phyloP scores from a whole-genome alignment of 1,140 invertebrate genomes.

The Papilio xuthus region DNA sequence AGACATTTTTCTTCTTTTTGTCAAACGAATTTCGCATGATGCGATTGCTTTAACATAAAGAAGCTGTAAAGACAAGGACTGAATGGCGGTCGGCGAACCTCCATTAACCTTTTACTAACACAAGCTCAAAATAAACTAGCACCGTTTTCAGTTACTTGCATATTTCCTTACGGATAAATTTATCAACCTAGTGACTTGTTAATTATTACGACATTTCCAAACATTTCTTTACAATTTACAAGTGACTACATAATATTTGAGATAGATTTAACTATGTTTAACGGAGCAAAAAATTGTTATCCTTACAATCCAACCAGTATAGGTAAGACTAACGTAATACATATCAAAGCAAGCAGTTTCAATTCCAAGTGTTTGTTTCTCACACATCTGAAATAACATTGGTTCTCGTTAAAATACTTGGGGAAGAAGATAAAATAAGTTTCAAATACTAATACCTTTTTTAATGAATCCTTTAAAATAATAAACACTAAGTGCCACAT shows the following conservation, averaged over 20 bases:
- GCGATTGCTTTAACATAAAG: conserved; percentile 2
- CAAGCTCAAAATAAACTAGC: conserved; percentile 4
- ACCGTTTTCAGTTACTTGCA: conserved; percentile 26
- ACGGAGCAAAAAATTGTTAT: not conserved
- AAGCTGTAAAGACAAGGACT: conserved; percentile 22
- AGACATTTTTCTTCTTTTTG: not conserved
- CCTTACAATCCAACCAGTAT: not conserved
- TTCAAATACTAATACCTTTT: not conserved
- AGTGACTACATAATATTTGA: not conserved
- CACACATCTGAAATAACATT: conserved; percentile 1
- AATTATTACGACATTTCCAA: not conserved
- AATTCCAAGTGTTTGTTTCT: not conserved
- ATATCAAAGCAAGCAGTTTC: not conserved
- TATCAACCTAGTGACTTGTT: conserved; percentile 1
- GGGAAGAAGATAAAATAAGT: not conserved
- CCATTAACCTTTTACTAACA: conserved; percentile 28
- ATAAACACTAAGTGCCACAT: no score
- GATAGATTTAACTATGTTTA: no score
- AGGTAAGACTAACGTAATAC: not conserved
- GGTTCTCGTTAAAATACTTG: not conserved
- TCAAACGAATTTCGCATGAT: not conserved
- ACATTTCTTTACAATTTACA: not conserved
- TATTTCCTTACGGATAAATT: conserved; percentile 15
- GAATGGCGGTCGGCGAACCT: conserved; percentile 14
- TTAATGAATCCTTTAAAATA: not conserved